These are phyloP conservation scores for Leucozona laternaria DNA, from an alignment of 2,888 invertebrate species.

Conservation along the genomic window DNA sequence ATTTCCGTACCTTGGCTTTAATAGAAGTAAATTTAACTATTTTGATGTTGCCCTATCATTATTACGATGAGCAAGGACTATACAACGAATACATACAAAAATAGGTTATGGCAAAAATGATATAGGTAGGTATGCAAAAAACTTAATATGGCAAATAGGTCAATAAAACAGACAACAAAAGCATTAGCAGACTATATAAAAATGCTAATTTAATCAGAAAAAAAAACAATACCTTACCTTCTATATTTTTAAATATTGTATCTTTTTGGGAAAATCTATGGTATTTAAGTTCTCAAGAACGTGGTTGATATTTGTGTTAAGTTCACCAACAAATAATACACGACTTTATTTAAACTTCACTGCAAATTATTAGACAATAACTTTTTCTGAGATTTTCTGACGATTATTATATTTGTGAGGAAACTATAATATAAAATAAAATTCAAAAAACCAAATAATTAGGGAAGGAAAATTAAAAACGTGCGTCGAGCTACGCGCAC, in stretches of 20 bases:
- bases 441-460: slow-evolving; percentile 67
- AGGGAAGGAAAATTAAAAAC: slow-evolving; percentile 67
- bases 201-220: background rate
- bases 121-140: background rate
- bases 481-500: slow-evolving; percentile 71
- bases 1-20: slow-evolving; percentile 8
- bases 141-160: slow-evolving; percentile 29
- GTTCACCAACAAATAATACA: background rate
- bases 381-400: background rate
- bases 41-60: slow-evolving; percentile 22
- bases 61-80: slow-evolving; percentile 20
- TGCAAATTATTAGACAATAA: slow-evolving; percentile 1
- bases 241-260: background rate
- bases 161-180: background rate
- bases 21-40: slow-evolving; percentile 10
- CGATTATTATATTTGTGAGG: slow-evolving; percentile 9
- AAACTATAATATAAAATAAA: slow-evolving; percentile 60
- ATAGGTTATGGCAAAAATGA: slow-evolving; percentile 38
- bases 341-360: slow-evolving; percentile 4
- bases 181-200: background rate
- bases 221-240: background rate
- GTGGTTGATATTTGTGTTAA: background rate
- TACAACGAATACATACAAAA: slow-evolving; percentile 50
- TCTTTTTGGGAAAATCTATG: background rate
- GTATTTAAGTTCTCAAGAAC: slow-evolving; percentile 6